phyloP scores from a whole-genome alignment of 2,113 vertebrate genomes.

The Gila orcuttii region DNA sequence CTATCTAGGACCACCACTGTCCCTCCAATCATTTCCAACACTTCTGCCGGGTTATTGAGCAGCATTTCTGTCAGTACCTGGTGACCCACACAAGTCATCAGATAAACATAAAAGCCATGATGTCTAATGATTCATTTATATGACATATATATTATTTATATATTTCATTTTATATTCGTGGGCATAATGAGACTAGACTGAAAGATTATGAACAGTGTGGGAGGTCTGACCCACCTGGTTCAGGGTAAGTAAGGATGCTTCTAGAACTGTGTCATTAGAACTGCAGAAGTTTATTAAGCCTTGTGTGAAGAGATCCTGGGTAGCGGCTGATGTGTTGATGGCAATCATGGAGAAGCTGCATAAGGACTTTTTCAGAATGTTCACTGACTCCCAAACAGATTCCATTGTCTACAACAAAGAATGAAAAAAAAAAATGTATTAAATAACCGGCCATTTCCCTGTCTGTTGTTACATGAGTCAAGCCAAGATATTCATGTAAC shows the following conservation, averaged over 20 bases:
- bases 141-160: no score
- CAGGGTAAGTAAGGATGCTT: constrained; percentile 64
- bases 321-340: constrained; percentile 49
- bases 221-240: constrained; percentile 64
- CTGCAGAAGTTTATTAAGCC: constrained; percentile 66
- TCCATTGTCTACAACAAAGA: constrained; percentile 23
- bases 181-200: not conserved
- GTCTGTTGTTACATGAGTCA: no score
- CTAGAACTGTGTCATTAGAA: constrained; percentile 68
- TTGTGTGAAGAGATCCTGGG: constrained; percentile 22
- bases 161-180: not conserved
- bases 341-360: constrained; percentile 63
- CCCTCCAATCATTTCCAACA: constrained; percentile 37
- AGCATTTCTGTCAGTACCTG: constrained; percentile 68
- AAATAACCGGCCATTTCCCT: not conserved
- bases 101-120: not conserved
- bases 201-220: not conserved
- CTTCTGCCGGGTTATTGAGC: constrained; percentile 56
- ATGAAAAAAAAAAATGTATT: not conserved
- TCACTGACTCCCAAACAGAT: constrained; percentile 62
- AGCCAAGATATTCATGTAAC: no score
- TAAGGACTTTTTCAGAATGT: constrained; percentile 64
- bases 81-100: not conserved
- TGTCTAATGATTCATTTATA: not conserved
- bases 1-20: constrained; percentile 57